A percentile compares a stretch with the other conserved stretches of the same genome.
Conservation (phyloP, 2,113 vertebrate species). For the Gorilla gorilla region DNA sequence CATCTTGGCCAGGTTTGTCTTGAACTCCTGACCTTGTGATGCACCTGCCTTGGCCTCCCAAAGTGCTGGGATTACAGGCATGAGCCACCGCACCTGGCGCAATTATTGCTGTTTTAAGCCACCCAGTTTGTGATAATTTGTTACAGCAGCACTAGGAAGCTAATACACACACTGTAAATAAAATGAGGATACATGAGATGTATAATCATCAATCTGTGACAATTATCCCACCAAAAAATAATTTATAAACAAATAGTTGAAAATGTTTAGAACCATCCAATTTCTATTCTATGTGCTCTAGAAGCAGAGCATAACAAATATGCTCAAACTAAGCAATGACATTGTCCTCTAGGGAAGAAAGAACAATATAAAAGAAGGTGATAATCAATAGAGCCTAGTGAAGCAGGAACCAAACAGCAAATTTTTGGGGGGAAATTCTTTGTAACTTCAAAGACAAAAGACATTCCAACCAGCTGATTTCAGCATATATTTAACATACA, state of each 20-base stretch:
- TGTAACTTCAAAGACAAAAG: not conserved
- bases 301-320: not conserved
- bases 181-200: not conserved
- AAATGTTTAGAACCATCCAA: not conserved
- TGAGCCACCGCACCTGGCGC: fast-evolving
- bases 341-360: not conserved
- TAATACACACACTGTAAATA: not conserved
- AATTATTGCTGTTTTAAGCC: not conserved
- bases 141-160: not conserved
- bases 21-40: too few relatives aligned
- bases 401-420: not conserved
- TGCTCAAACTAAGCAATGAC: not conserved
- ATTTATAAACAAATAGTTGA: not conserved
- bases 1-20: too few relatives aligned
- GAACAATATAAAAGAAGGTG: not conserved
- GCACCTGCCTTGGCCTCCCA: too few relatives aligned
- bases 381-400: not conserved
- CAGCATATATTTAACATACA: not conserved
- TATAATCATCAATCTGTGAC: not conserved
- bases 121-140: not conserved
- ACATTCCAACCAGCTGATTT: not conserved
- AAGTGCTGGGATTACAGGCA: too few relatives aligned
- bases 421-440: not conserved
- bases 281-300: not conserved
- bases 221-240: not conserved